phyloP scores from a whole-genome alignment of 2,113 vertebrate genomes.

The Varanus salvator region DNA sequence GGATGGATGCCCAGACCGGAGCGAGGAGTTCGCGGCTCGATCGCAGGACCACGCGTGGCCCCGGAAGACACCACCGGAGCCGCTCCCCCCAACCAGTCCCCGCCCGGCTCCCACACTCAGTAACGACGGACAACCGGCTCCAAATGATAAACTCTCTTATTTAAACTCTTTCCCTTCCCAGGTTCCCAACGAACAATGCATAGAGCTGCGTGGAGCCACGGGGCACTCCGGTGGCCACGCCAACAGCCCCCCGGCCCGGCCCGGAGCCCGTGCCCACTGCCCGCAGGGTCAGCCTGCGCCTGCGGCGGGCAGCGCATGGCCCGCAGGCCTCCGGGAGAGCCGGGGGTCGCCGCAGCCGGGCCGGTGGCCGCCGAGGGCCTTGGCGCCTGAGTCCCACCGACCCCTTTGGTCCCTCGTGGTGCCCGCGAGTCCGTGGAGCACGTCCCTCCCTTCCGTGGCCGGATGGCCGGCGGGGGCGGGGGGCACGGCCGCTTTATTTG shows the following conservation, averaged over 20 bases:
- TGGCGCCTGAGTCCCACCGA: too few relatives aligned
- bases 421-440: background rate
- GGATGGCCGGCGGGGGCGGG: background rate
- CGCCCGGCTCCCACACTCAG: background rate
- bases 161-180: conserved; percentile 60
- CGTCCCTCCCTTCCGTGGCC: background rate
- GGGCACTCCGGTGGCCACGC: background rate
- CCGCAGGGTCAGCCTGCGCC: too few relatives aligned
- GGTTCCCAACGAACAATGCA: conserved; percentile 42
- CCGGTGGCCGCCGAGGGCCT: background rate
- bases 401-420: background rate
- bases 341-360: background rate
- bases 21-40: too few relatives aligned
- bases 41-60: too few relatives aligned
- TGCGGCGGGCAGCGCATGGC: background rate
- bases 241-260: background rate
- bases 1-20: too few relatives aligned
- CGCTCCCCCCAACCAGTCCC: background rate
- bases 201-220: background rate
- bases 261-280: background rate
- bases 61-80: too few relatives aligned
- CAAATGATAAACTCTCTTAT: conserved; percentile 74
- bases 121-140: background rate
- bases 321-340: too few relatives aligned
- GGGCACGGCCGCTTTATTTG: conserved; percentile 78